Conservation (phyloP, 2,113 vertebrate genomes). For the Chascanopsetta lugubris region DNA sequence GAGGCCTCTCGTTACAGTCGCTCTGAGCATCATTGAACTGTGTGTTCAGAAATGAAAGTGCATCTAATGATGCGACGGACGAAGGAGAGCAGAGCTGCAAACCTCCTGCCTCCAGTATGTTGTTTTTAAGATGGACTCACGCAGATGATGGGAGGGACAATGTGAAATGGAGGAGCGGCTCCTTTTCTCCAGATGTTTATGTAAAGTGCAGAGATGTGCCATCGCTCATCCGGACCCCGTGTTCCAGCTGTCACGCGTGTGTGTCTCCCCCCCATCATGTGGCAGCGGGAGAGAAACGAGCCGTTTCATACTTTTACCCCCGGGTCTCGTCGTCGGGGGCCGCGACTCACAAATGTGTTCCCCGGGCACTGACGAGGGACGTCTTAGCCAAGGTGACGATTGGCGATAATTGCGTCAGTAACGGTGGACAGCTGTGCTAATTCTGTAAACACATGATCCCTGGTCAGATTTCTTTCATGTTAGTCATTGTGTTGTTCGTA, state of each 20-base stretch:
- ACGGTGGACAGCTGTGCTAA: not conserved
- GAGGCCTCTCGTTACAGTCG: constrained; percentile 19
- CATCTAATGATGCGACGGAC: not conserved
- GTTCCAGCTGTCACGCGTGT: constrained; percentile 38
- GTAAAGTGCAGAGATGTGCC: constrained; percentile 6
- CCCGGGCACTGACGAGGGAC: not conserved
- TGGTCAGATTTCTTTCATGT: too few species aligned
- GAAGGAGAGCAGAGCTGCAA: not conserved
- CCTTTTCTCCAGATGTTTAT: not conserved
- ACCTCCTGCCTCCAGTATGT: not conserved
- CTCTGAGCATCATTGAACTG: not conserved
- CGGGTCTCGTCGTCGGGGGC: not conserved
- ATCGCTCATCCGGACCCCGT: constrained; percentile 29
- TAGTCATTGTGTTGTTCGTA: too few species aligned
- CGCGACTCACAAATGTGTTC: constrained; percentile 4
- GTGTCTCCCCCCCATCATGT: constrained; percentile 9
- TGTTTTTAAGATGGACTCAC: constrained; percentile 20
- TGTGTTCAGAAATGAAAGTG: constrained; percentile 16
- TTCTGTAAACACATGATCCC: not conserved
- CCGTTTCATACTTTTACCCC: not conserved
- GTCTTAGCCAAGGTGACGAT: not conserved
- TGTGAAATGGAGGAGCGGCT: constrained; percentile 21
- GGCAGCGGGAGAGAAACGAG: not conserved
- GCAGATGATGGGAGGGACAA: constrained; percentile 19
- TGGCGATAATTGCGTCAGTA: not conserved